Evolutionary conservation across 30 jellyfish, hydroid and myxozoan genomes (phyloP).

Genomic region (Hydra vulgaris): DNA sequence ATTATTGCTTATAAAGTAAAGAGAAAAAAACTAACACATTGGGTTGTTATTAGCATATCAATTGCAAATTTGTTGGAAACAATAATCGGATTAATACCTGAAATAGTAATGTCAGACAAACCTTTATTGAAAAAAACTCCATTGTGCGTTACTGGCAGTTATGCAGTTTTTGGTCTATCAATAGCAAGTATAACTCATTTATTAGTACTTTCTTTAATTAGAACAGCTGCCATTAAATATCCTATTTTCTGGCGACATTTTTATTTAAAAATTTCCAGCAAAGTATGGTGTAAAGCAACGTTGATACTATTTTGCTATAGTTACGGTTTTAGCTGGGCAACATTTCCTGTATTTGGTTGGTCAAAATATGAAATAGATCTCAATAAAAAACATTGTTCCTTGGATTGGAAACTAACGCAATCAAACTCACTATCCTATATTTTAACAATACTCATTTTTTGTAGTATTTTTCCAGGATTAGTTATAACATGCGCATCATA

Average conservation of each 20-base stretch:
- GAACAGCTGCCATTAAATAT: neutral
- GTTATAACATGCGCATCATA: neutral
- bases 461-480: neutral
- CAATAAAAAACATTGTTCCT: neutral
- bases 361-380: constrained; percentile 6
- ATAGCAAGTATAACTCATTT: neutral
- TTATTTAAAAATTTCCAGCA: neutral
- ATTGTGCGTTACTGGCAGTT: neutral
- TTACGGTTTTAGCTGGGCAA: constrained; percentile 11
- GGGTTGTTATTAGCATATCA: neutral
- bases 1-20: neutral
- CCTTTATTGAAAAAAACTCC: neutral
- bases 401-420: neutral
- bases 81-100: constrained; percentile 1
- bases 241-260: too few relatives aligned
- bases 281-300: neutral
- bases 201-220: neutral
- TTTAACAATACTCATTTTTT: neutral
- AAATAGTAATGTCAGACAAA: neutral
- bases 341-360: neutral
- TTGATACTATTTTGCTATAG: neutral
- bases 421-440: neutral
- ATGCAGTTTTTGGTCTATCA: neutral
- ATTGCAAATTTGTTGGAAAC: neutral
- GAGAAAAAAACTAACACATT: neutral